Base-by-base conservation (phyloP, 2,113 vertebrate species). In the Rhodinocichla rosea region DNA sequence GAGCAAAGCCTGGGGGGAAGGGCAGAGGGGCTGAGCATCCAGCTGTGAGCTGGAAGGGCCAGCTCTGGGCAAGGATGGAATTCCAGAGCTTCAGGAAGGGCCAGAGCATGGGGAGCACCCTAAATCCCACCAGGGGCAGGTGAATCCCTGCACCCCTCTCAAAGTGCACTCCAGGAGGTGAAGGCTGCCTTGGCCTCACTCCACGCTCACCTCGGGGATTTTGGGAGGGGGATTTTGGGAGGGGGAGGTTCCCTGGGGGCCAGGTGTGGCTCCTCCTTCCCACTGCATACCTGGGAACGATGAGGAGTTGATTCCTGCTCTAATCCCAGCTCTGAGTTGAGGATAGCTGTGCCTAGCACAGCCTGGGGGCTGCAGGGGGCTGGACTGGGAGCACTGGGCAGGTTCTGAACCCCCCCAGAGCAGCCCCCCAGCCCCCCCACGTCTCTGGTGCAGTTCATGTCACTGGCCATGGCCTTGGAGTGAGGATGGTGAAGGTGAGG, bases 111-210 rank as follows among this genome's bases (percentile, higher is more conserved):
- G 65, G 67, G 28, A 35, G 19, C 47, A 23, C 8, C 19, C 19
- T 9, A 2, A 0, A 1, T 18, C 42, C 28, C 23, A 1, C 0
- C 33, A 7, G 50, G 30, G 7, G 18, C 39, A 8, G 4, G 6
- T 0, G 5, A 39, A 11, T 7, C 62, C 62, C 83, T 26, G 32
- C 1, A 6, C 8, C 21, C 50, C 30, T 3, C 24, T 9, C n/a
- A 45, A 7, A 10, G 11, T 5, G 52, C 35, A 1, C 3, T 10
- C 82, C 59, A 3, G 0, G 9, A 0, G 6, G 3, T 32, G 45
- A 0, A 26, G 59, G 23, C 82, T 23, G 33, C 11, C 59, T 4
- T 4, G 28, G 55, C 37, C 60, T 19, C 44, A 1, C 44, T 3
- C 60, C 68, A 5, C 1, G 0, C 56, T 22, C 40, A 1, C 8